Evolutionary conservation across 2,888 invertebrate genomes (phyloP), one percentile per base, ranked within the genome.

Genomic region (Slavum lentiscoides): DNA sequence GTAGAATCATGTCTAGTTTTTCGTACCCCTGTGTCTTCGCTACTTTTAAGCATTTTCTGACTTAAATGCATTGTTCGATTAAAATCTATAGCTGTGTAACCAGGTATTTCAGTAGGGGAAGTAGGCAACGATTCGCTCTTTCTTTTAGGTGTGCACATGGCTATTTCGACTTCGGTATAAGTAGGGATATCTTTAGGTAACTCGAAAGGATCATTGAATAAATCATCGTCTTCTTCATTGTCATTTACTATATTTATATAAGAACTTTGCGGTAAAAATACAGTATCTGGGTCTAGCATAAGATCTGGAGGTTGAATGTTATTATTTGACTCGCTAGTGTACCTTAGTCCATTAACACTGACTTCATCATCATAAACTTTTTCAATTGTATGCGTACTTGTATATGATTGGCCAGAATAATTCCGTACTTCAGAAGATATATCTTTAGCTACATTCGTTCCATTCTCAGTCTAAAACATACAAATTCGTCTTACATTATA

Each of bases 71-170:
- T 93, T 0, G 97, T 97, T 88, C 94, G 94, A 85, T 96, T 92
- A 87, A 97, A 97, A 88, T 97, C 97, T 84, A 97, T 98, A 1
- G 94, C 94, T 13, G 94, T 94, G 86, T 96, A 97, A 73, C 94
- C 92, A 84, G 91, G 89, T 58, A 72, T 64, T n/a, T 80, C 80
- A n/a, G 64, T 64, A 37, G 80, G 80, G 0, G 80, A 72, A 43
- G 72, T 80, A 19, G 77, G 77, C 8, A 80, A 23, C 19, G 80
- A 80, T 66, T 80, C 80, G 58, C 70, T 72, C 17, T 55, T 70
- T 23, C n/a, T 55, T 72, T 80, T 80, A n/a, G 72, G 70, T 1
- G 55, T 62, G n/a, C 69, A 69, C 37, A 17, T 21, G 15, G 62
- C 61, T 49, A 80, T 80, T 72, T 80, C 80, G 4, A 80, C 72